phyloP scores from a whole-genome alignment of 2,888 invertebrate species.

The Caenorhabditis imperialis region DNA sequence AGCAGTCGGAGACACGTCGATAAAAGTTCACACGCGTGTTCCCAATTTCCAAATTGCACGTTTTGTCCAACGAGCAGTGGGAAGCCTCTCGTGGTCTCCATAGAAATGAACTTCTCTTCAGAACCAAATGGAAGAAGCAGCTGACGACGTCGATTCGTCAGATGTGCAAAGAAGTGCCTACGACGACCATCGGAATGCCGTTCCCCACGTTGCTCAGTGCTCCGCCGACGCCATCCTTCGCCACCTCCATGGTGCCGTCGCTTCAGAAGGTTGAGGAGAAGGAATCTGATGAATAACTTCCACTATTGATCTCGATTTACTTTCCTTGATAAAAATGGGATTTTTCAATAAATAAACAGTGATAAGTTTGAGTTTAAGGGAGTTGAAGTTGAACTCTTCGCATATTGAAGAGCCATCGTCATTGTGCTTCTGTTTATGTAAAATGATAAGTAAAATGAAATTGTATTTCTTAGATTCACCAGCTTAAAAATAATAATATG shows the following conservation, averaged over 20 bases:
- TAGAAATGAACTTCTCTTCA: too few species aligned
- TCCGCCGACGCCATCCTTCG: not conserved
- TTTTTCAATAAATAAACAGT: too few species aligned
- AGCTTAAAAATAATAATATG: not conserved
- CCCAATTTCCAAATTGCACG: too few species aligned
- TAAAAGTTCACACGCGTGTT: too few species aligned
- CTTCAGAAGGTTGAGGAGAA: not conserved
- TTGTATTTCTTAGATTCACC: constrained; percentile 3
- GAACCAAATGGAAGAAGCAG: constrained; percentile 84
- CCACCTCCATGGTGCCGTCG: too few species aligned
- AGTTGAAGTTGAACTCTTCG: not conserved
- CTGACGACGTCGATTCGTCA: constrained; percentile 90
- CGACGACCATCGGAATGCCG: constrained; percentile 26
- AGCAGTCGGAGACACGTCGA: too few species aligned
- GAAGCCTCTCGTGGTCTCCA: too few species aligned
- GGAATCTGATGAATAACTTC: not conserved
- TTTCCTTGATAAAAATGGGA: too few species aligned
- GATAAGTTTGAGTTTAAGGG: not conserved
- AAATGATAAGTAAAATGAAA: not conserved
- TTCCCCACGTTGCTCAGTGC: constrained; percentile 27
- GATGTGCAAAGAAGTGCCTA: constrained; percentile 85
- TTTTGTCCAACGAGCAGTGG: too few species aligned
- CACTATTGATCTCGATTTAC: too few species aligned
- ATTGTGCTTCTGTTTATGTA: too few species aligned
- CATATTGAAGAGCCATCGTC: too few species aligned